phyloP scores from a whole-genome alignment of 2,888 invertebrate genomes.

The Lasioglossum villosulum region DNA sequence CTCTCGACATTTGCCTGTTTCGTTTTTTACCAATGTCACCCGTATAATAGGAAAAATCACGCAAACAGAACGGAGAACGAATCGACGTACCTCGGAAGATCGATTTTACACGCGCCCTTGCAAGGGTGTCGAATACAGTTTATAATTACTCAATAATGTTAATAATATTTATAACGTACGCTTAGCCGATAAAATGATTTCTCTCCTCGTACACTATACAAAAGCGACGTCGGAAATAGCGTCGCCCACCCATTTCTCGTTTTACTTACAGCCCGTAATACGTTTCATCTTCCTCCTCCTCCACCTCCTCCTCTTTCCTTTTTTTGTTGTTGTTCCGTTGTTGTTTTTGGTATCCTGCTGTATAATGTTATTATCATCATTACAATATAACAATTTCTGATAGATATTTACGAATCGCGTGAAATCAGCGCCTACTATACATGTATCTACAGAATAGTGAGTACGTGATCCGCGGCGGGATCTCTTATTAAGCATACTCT shows the following conservation, averaged over 20 bases:
- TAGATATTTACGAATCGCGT: conserved; percentile 77
- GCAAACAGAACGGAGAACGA: neutral
- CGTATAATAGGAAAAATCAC: neutral
- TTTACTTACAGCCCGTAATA: conserved; percentile 73
- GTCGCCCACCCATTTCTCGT: conserved; percentile 26
- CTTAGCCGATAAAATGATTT: conserved; percentile 78
- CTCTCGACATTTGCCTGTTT: neutral
- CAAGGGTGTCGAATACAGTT: conserved; percentile 77
- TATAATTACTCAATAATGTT: conserved; percentile 77
- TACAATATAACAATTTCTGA: conserved; percentile 80
- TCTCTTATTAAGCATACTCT: conserved; percentile 44
- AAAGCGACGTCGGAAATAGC: conserved; percentile 51
- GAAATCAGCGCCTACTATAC: conserved; percentile 82
- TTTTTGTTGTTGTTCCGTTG: neutral
- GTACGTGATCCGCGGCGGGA: conserved; percentile 76
- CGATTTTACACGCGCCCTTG: conserved; percentile 65
- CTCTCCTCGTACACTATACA: conserved; percentile 80
- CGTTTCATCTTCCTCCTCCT: neutral
- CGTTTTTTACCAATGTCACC: neutral
- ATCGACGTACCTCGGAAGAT: conserved; percentile 63
- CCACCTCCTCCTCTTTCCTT: too few species aligned
- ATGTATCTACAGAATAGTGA: conserved; percentile 83
- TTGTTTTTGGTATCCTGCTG: conserved; percentile 73
- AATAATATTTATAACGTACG: conserved; percentile 81
- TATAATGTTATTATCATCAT: conserved; percentile 78